phyloP scores from a whole-genome alignment of 2,113 vertebrate species.

The Limanda limanda region DNA sequence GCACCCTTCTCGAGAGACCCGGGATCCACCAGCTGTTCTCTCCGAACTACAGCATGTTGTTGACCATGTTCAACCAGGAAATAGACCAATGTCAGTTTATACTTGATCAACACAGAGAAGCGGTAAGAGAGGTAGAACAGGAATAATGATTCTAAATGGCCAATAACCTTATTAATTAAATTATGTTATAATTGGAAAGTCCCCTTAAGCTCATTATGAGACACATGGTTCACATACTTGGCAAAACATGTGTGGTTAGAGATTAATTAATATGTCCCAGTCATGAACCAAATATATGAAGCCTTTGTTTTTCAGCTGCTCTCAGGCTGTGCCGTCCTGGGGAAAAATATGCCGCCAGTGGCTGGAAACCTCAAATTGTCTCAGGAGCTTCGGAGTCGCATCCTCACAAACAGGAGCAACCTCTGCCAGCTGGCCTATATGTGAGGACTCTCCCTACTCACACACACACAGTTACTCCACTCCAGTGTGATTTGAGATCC shows the following conservation, averaged over 20 bases:
- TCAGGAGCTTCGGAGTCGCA: conserved; percentile 76
- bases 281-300: background rate
- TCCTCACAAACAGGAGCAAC: conserved; percentile 73
- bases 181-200: too few species aligned
- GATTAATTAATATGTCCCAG: background rate
- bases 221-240: background rate
- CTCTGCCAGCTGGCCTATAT: conserved; percentile 76
- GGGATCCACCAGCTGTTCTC: conserved; percentile 77
- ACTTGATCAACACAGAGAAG: conserved; percentile 81
- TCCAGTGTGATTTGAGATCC: background rate
- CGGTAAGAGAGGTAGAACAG: conserved; percentile 51
- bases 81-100: conserved; percentile 78
- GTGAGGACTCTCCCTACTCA: conserved; percentile 48
- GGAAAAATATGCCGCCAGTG: conserved; percentile 81
- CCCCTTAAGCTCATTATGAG: too few species aligned
- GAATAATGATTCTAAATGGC: background rate
- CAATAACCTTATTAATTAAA: too few species aligned
- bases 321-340: conserved; percentile 68
- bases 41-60: conserved; percentile 77
- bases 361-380: conserved; percentile 85
- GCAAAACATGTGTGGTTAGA: background rate
- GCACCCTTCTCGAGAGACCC: conserved; percentile 79
- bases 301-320: conserved; percentile 69
- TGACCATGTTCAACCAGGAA: conserved; percentile 82
- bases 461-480: background rate